Conservation (phyloP, 2,113 vertebrate species). For the Tetrao urogallus region DNA sequence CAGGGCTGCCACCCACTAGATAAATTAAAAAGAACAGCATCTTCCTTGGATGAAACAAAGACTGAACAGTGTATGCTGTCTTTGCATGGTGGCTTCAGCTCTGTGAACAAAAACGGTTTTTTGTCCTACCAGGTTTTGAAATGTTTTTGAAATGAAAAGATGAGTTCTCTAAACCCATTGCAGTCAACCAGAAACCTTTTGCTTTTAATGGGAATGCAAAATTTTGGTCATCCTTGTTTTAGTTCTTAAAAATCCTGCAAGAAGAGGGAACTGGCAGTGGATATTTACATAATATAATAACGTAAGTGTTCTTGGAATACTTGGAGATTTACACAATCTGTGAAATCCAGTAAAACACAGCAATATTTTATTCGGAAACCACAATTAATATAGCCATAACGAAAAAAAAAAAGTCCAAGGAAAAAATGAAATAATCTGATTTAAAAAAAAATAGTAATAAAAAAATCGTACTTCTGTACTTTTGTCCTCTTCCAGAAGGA, state of each 20-base stretch:
- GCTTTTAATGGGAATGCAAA: neutral
- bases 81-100: neutral
- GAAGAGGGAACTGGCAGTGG: neutral
- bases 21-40: neutral
- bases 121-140: neutral
- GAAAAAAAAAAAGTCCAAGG: neutral
- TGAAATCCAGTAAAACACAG: neutral
- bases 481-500: rapidly evolving
- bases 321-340: neutral
- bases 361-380: neutral
- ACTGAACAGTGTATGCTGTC: rapidly evolving
- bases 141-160: neutral
- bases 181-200: neutral
- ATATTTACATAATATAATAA: neutral
- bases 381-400: neutral
- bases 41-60: neutral
- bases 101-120: neutral
- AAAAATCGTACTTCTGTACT: neutral
- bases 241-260: neutral
- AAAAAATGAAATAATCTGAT: rapidly evolving
- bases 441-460: neutral
- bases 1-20: no score
- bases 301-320: neutral
- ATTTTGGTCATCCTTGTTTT: neutral
- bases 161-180: neutral